phyloP scores from a whole-genome alignment of 1,140 invertebrate genomes.

The Colletes latitarsis region DNA sequence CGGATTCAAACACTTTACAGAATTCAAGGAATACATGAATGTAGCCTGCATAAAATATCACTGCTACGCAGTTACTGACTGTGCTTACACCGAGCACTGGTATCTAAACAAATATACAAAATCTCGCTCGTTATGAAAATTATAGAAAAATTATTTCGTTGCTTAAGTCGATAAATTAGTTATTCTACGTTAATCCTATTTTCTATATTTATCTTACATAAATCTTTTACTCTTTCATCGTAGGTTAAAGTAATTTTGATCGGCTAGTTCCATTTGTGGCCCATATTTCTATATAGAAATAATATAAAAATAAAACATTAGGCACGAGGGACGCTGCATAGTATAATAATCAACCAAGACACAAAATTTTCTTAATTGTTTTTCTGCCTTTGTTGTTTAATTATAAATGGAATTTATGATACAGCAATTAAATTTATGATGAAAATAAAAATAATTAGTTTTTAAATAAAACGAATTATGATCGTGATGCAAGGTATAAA shows the following conservation, averaged over 20 bases:
- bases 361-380: not conserved
- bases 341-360: not conserved
- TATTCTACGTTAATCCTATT: slow-evolving; percentile 11
- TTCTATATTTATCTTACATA: not conserved
- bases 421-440: not conserved
- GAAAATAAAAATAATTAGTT: not conserved
- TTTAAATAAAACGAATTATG: slow-evolving; percentile 19
- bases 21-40: slow-evolving; percentile 85
- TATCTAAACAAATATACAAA: slow-evolving; percentile 81
- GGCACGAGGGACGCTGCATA: slow-evolving; percentile 48
- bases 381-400: not conserved
- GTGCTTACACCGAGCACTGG: slow-evolving; percentile 81
- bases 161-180: not conserved
- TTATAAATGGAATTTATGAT: not conserved
- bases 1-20: slow-evolving; percentile 85
- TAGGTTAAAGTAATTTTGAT: not conserved
- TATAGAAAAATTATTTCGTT: slow-evolving; percentile 10
- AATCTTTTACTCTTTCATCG: not conserved
- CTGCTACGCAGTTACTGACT: slow-evolving; percentile 82
- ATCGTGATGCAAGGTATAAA: not conserved
- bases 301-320: slow-evolving; percentile 21
- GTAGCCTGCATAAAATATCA: slow-evolving; percentile 85
- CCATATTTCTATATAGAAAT: slow-evolving; percentile 9
- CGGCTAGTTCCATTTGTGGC: slow-evolving; percentile 58
- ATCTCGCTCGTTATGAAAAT: slow-evolving; percentile 57